A percentile compares a stretch with the other conserved stretches of the same genome.
phyloP scores from a whole-genome alignment of 2,888 invertebrate species.

The Phrixothrix hirtus region DNA sequence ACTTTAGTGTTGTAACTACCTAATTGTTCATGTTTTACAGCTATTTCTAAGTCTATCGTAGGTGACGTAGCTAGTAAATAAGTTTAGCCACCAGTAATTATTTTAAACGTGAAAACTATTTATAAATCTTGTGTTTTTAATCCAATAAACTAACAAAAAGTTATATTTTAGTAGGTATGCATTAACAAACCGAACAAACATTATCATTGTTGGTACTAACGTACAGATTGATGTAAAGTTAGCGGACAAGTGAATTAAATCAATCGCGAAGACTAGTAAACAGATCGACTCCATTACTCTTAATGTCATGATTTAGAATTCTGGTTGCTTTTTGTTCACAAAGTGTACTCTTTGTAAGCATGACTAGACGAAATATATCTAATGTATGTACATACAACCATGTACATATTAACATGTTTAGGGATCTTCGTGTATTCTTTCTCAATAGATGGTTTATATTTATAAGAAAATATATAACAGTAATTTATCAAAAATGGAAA shows the following conservation, averaged over 20 bases:
- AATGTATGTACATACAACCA: conserved; percentile 30
- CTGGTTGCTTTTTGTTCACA: conserved; percentile 31
- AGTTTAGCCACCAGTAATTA: no score
- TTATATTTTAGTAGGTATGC: no score
- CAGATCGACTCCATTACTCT: conserved; percentile 31
- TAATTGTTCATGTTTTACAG: no score
- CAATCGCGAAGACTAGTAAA: conserved; percentile 31
- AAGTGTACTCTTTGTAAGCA: conserved; percentile 34
- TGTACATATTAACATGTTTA: conserved; percentile 30
- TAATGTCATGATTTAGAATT: conserved; percentile 31
- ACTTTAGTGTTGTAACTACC: no score
- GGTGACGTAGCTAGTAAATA: no score
- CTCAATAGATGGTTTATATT: conserved; percentile 1
- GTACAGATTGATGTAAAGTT: no score
- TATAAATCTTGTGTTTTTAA: no score
- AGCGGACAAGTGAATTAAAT: conserved; percentile 28
- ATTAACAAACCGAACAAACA: no score
- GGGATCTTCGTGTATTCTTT: conserved; percentile 19
- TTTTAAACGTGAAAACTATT: conserved; percentile 2
- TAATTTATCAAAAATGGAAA: conserved; percentile 1
- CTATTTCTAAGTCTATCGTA: no score
- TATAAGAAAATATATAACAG: conserved; percentile 10
- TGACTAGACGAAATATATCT: conserved; percentile 33
- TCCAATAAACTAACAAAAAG: no score
- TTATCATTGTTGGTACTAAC: no score